phyloP scores from a whole-genome alignment of 2,797 vertebrate species.

The Babyrousa celebensis region DNA sequence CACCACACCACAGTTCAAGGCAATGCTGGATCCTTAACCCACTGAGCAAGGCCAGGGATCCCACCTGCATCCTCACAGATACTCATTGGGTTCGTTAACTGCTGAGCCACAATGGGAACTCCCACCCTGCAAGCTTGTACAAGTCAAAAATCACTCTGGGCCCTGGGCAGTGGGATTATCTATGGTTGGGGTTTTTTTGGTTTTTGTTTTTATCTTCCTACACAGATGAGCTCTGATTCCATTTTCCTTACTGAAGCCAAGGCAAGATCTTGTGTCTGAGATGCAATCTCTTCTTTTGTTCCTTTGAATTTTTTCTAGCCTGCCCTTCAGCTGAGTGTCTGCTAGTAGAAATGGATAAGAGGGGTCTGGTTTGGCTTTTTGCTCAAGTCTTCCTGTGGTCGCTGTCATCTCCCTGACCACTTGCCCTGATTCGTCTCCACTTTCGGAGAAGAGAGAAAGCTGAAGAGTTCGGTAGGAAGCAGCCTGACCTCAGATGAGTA shows the following conservation, averaged over 20 bases:
- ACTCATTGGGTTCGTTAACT: no score
- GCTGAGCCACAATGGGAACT: no score
- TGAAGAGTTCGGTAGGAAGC: not conserved
- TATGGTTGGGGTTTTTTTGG: not conserved
- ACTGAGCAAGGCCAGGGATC: no score
- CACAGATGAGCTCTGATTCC: not conserved
- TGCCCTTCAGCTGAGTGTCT: not conserved
- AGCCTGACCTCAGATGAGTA: not conserved
- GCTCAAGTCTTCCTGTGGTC: not conserved
- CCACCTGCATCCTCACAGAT: no score
- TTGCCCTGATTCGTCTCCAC: not conserved
- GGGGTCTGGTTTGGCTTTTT: not conserved
- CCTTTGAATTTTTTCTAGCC: slow-evolving; percentile 22
- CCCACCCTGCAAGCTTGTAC: not conserved
- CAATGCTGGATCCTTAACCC: no score
- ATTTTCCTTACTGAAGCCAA: slow-evolving; percentile 17
- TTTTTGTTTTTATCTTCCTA: not conserved
- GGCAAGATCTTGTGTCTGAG: not conserved
- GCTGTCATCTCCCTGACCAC: not conserved
- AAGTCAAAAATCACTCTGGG: slow-evolving; percentile 37
- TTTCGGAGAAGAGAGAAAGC: slow-evolving; percentile 29
- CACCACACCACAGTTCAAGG: no score
- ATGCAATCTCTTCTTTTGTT: not conserved
- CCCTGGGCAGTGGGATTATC: not conserved
- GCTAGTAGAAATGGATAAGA: not conserved